phyloP scores from a whole-genome alignment of 2,113 vertebrate species.

The Ammodytes marinus region DNA sequence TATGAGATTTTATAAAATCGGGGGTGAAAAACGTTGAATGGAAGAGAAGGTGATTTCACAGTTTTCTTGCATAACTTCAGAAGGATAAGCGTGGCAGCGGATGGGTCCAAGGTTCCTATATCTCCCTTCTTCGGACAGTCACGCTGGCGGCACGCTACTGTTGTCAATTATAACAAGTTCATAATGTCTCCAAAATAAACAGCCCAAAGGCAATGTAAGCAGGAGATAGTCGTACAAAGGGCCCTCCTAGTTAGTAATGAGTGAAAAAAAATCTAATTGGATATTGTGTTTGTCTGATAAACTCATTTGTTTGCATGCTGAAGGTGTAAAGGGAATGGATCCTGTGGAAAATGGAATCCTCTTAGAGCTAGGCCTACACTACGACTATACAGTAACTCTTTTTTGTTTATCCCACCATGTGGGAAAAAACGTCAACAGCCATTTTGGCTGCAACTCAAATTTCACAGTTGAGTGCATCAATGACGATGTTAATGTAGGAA shows the following conservation, averaged over 20 bases:
- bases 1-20: conserved; percentile 83
- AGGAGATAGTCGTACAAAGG: conserved; percentile 57
- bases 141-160: not conserved
- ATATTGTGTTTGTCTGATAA: conserved; percentile 50
- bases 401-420: not conserved
- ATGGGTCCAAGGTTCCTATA: not conserved
- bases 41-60: conserved; percentile 62
- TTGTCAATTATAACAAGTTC: conserved; percentile 40
- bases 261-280: conserved; percentile 33
- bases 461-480: conserved; percentile 49
- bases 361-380: conserved; percentile 17
- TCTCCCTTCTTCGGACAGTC: not conserved
- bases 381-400: conserved; percentile 30
- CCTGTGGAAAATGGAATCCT: conserved; percentile 42
- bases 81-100: conserved; percentile 20
- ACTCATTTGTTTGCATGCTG: conserved; percentile 46
- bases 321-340: conserved; percentile 40
- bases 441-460: conserved; percentile 22
- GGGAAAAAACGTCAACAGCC: conserved; percentile 48
- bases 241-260: conserved; percentile 42
- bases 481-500: conserved; percentile 49
- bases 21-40: conserved; percentile 63
- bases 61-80: conserved; percentile 66
- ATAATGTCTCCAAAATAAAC: conserved; percentile 58
- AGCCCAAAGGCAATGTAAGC: conserved; percentile 48